Conservation (phyloP, 2,113 vertebrate species). For the Pionites leucogaster region DNA sequence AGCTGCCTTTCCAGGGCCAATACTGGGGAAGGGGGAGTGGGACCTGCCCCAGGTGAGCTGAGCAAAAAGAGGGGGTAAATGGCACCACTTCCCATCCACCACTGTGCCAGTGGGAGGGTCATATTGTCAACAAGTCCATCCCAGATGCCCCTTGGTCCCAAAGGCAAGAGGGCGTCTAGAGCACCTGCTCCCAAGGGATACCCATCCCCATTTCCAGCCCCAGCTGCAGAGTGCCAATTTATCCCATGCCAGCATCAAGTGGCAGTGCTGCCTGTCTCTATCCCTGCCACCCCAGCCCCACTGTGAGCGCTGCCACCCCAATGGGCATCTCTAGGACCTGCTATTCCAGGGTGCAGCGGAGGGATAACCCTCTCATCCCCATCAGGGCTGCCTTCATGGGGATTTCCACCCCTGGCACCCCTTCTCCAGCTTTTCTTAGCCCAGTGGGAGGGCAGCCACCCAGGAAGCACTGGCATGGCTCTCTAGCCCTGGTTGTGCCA, state of each 20-base stretch:
- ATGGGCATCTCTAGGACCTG: not conserved
- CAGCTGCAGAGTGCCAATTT: not conserved
- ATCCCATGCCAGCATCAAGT: not conserved
- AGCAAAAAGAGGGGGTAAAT: not conserved
- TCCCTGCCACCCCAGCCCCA: rapidly evolving
- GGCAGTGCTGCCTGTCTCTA: rapidly evolving
- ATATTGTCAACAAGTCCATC: not conserved
- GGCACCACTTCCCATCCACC: not conserved
- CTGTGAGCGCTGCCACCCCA: rapidly evolving
- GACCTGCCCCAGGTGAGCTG: not conserved
- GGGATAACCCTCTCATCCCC: not conserved
- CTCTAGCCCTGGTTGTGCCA: not conserved
- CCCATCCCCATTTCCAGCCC: not conserved
- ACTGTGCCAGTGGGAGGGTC: not conserved
- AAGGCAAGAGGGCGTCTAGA: not conserved
- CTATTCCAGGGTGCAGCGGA: rapidly evolving
- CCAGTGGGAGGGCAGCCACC: not conserved
- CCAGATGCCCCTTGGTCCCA: rapidly evolving
- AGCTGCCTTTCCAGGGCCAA: rapidly evolving
- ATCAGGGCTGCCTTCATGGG: not conserved
- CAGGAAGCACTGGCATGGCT: not conserved
- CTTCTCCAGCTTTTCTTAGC: not conserved
- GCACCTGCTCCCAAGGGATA: not conserved
- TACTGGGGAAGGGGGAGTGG: not conserved
- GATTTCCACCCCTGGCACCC: not conserved